Base-by-base conservation (phyloP, 2,888 invertebrate genomes). In the Dyspetes luteomarginatus region DNA sequence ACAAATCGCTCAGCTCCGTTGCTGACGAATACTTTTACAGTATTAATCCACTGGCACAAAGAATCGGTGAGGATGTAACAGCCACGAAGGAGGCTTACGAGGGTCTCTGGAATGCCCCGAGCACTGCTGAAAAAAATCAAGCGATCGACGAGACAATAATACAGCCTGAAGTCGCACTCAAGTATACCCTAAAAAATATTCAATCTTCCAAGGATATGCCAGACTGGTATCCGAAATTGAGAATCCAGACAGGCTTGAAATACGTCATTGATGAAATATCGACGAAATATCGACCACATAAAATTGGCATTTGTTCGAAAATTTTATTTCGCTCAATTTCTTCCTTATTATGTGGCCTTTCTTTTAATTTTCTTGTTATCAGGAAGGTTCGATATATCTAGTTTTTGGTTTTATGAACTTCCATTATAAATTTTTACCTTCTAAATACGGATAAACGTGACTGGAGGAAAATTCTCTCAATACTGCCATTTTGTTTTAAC, bases 71-170 rank as follows among this genome's bases (percentile, higher is more conserved):
- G 78, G 97, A 97, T 91, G 94, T 97, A 77, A 93, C 93, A 28
- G 94, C 95, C 83, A 95, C 96, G 0, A 95, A 95, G 91, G 94
- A 94, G 78, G 94, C 95, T 0, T 96, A 97, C 86, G 96, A 96
- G 90, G 95, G 95, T 83, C 93, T 96, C 65, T 97, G 97, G 97
- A 93, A 94, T 85, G 94, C 94, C 0, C 92, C 97, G 12, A 94
- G 95, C 72, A 93, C 93, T 67, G 94, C 95, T 77, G 96, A 97
- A 92, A 95, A 95, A 92, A 93, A 94, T 75, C 95, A 96, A 92
- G 95, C 97, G 55, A 93, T 97, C 43, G 95, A 96, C 87, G 96
- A 97, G 89, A 95, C 95, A 2, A 94, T 97, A 72, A 96, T 97
- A 72, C 96, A 96, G 91, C 96, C 96, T 0, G 96, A 96, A 87